These are phyloP conservation scores for Epinephelus lanceolatus DNA, from an alignment of 2,113 vertebrate genomes.

Conservation along the genomic window DNA sequence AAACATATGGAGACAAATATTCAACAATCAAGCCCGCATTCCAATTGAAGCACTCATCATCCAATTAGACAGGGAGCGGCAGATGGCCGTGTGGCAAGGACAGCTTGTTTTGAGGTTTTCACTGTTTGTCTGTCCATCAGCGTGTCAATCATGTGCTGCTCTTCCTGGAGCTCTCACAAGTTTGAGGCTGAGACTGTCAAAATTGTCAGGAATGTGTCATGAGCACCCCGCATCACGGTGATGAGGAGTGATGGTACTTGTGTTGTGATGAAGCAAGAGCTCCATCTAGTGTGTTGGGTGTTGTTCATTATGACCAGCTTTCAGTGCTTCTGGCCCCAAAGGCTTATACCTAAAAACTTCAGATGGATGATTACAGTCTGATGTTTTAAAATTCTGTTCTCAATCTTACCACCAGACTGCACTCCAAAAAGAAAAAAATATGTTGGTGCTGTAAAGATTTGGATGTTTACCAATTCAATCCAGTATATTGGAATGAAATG, in stretches of 20 bases:
- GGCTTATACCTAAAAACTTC: neutral
- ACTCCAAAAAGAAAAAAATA: neutral
- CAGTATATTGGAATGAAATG: neutral
- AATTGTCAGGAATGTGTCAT: conserved; percentile 62
- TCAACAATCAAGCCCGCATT: conserved; percentile 40
- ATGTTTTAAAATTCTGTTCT: neutral
- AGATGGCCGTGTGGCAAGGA: conserved; percentile 69
- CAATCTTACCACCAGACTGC: neutral
- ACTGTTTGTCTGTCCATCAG: conserved; percentile 66
- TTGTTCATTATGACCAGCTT: neutral
- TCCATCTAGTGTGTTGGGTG: conserved; percentile 70
- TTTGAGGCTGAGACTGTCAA: conserved; percentile 55
- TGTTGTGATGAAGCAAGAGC: conserved; percentile 62
- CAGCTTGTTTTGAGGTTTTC: conserved; percentile 71
- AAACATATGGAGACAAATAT: conserved; percentile 63
- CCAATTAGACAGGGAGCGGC: conserved; percentile 68
- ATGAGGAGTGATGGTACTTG: neutral
- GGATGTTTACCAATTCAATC: neutral
- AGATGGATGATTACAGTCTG: neutral
- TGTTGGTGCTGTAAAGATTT: neutral
- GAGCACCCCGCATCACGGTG: conserved; percentile 28
- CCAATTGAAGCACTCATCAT: conserved; percentile 46
- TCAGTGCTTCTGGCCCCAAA: neutral
- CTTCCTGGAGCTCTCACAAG: conserved; percentile 45
- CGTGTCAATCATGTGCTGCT: conserved; percentile 68